phyloP scores from a whole-genome alignment of 2,888 invertebrate genomes.

The Gonocerus acuteangulatus region DNA sequence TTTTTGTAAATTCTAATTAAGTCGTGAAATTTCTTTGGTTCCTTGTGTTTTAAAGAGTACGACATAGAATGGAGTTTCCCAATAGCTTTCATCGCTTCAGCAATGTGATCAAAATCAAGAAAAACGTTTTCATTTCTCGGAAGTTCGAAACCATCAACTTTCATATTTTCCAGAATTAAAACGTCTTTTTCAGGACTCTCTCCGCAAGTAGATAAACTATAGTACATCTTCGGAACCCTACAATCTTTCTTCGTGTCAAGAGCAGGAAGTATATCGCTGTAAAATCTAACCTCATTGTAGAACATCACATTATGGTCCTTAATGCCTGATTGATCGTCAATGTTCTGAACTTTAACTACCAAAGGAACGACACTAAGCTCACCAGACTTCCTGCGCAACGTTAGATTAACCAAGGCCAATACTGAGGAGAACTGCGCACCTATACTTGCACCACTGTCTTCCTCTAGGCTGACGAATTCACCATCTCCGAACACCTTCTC shows the following conservation, averaged over 20 bases:
- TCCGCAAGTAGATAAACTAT: constrained; percentile 23
- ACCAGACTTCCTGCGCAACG: background rate
- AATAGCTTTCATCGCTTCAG: constrained; percentile 36
- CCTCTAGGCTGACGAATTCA: constrained; percentile 7
- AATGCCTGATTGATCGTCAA: background rate
- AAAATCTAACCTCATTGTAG: constrained; percentile 34
- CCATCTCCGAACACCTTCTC: constrained; percentile 27
- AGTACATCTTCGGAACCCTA: constrained; percentile 33
- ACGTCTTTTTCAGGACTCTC: constrained; percentile 20
- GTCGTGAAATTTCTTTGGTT: constrained; percentile 29
- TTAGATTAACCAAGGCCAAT: constrained; percentile 30
- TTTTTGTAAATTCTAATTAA: background rate
- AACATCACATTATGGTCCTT: constrained; percentile 29
- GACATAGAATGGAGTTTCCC: constrained; percentile 41
- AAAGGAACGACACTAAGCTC: constrained; percentile 17
- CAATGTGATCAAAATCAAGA: constrained; percentile 40
- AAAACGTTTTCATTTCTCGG: constrained; percentile 36
- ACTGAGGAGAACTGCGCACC: constrained; percentile 34
- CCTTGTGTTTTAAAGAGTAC: constrained; percentile 39
- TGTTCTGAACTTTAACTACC: constrained; percentile 30
- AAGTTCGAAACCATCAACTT: constrained; percentile 39
- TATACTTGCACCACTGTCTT: constrained; percentile 3
- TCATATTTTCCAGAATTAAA: constrained; percentile 40
- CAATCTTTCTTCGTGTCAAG: constrained; percentile 22
- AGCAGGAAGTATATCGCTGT: constrained; percentile 34